Percentiles rank a stretch among this genome's conserved stretches.
Conservation (phyloP, 2,113 vertebrate genomes). For the Erinaceus europaeus region DNA sequence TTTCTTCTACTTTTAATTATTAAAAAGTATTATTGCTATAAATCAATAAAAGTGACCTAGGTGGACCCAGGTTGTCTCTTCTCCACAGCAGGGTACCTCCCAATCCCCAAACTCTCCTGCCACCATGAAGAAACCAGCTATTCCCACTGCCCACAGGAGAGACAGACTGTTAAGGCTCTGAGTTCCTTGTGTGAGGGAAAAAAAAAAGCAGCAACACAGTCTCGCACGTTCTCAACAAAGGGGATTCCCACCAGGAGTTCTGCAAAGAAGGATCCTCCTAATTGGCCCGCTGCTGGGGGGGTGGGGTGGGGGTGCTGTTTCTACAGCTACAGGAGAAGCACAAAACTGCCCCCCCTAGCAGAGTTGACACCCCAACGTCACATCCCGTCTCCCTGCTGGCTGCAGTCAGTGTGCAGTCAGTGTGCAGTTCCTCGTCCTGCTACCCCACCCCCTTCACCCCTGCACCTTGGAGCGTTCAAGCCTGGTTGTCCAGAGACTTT, state of each 20-base stretch:
- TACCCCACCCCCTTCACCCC: too few relatives aligned
- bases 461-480: too few relatives aligned
- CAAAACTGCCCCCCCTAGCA: too few relatives aligned
- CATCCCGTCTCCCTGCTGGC: fast-evolving
- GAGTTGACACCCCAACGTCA: neutral
- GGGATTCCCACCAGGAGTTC: neutral
- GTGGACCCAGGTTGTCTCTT: neutral
- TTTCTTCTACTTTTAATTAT: too few relatives aligned
- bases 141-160: neutral
- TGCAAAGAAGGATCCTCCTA: neutral
- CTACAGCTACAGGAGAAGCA: neutral
- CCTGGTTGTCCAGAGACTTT: too few relatives aligned
- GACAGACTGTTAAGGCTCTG: neutral
- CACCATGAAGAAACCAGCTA: neutral
- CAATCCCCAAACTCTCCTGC: too few relatives aligned
- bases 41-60: neutral
- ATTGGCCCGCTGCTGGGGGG: neutral
- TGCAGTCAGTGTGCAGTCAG: neutral
- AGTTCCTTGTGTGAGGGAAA: neutral
- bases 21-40: too few relatives aligned
- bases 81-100: neutral
- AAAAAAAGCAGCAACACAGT: too few relatives aligned
- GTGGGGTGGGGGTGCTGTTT: neutral
- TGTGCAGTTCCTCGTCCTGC: neutral
- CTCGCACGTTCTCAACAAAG: neutral